phyloP scores from a whole-genome alignment of 2,113 vertebrate species.

The Todiramphus chloris region DNA sequence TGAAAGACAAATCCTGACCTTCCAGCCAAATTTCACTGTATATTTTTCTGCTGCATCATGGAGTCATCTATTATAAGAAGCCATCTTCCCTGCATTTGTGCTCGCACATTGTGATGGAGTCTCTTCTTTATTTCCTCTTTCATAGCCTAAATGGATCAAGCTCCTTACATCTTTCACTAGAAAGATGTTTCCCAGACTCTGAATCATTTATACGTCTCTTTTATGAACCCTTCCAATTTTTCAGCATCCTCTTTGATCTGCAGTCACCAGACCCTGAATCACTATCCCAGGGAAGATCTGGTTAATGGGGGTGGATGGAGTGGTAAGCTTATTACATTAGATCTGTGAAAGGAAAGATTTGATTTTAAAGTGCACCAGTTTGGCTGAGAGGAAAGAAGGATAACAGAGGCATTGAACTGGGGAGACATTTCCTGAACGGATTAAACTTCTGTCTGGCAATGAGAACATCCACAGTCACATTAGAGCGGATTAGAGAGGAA shows the following conservation, averaged over 20 bases:
- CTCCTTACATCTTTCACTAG: not conserved
- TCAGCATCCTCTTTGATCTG: not conserved
- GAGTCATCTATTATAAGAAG: not conserved
- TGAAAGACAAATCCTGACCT: not conserved
- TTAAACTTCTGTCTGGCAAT: constrained; percentile 3
- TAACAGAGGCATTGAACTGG: not conserved
- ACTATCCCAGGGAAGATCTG: not conserved
- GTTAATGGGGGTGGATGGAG: not conserved
- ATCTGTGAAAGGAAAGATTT: not conserved
- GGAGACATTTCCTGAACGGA: constrained; percentile 21
- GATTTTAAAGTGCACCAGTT: not conserved
- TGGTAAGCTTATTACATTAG: not conserved
- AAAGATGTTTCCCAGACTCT: not conserved
- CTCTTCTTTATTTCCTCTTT: not conserved
- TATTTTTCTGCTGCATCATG: not conserved
- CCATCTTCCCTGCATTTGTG: not conserved
- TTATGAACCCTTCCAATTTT: not conserved
- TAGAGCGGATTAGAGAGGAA: not conserved
- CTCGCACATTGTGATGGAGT: not conserved
- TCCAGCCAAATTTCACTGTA: not conserved
- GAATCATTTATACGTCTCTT: not conserved
- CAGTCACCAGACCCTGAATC: not conserved
- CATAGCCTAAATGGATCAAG: not conserved
- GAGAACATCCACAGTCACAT: constrained; percentile 10
- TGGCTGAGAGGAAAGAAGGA: not conserved